Evolutionary conservation across 2,113 vertebrate genomes (phyloP), one percentile per base, ranked within the genome.

Genomic region (Sclerurus mexicanus): DNA sequence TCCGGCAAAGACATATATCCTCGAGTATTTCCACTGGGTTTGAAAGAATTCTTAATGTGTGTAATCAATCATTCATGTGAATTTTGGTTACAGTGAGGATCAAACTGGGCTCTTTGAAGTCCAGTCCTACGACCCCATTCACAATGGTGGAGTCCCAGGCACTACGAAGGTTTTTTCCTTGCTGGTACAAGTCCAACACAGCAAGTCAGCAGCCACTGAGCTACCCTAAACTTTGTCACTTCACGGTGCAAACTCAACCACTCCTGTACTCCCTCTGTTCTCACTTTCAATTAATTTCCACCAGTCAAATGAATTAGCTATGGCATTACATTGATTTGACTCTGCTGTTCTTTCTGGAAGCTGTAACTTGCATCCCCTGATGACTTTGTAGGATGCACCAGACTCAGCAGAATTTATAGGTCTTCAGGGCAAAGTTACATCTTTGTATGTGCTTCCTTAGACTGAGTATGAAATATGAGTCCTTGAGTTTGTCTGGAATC

Each of bases 121-220:
- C 33, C 72, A 76, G 16, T 50, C 63, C 58, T 49, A 40, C 0
- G 15, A 42, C 6, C 7, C 27, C 23, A 5, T 42, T 50, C 53
- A 62, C 24, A 6, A 35, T 8, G 7, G 24, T 21, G 22, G 31
- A 62, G 52, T n/a, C 42, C 44, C 16, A 74, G 44, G 39, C 31
- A 28, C 39, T 31, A 23, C 5, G 0, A 0, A 80, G 46, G 55
- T 31, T 11, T 85, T 59, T 82, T 47, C 30, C 44, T 28, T 1
- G 0, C 52, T 40, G 30, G 20, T 67, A 28, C 0, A 0, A 49
- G 23, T 35, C 33, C 47, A 39, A 0, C 0, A 0, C 2, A 49
- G 20, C 2, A 4, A 80, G 7, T 16, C 40, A 62, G 82, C n/a
- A 31, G 68, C 35, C 44, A 9, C 30, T 14, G 37, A 77, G 18